phyloP scores from a whole-genome alignment of 1,140 invertebrate genomes.

The Oryzaephilus surinamensis region DNA sequence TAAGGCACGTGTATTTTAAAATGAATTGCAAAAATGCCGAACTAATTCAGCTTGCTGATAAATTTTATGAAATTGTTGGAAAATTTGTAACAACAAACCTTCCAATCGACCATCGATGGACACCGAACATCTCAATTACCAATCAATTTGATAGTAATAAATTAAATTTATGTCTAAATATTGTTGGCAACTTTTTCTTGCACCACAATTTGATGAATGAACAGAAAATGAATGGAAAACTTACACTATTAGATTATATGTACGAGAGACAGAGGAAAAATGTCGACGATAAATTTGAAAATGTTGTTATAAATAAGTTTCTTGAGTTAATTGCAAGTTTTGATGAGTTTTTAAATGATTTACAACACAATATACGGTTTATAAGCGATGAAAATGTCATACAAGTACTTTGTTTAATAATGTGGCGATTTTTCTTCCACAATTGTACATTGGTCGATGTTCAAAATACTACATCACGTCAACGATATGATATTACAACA shows the following conservation, averaged over 20 bases:
- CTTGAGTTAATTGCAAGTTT: conserved; percentile 18
- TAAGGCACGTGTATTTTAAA: neutral
- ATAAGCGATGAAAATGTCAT: conserved; percentile 15
- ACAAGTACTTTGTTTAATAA: conserved; percentile 15
- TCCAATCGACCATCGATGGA: conserved; percentile 11
- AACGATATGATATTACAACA: conserved; percentile 25
- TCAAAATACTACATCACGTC: conserved; percentile 4
- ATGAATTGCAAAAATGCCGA: neutral
- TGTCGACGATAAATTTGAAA: conserved; percentile 23
- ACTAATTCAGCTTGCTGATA: neutral
- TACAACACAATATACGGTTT: conserved; percentile 5
- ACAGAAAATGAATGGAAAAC: neutral
- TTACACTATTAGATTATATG: conserved; percentile 19
- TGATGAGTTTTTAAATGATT: conserved; percentile 16
- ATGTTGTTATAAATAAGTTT: conserved; percentile 22
- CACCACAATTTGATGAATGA: too few species aligned
- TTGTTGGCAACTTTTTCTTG: neutral
- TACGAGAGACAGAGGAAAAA: conserved; percentile 22
- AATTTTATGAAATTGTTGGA: neutral
- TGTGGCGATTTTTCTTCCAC: conserved; percentile 22
- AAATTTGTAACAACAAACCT: too few species aligned
- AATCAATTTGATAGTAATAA: conserved; percentile 4
- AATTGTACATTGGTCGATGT: conserved; percentile 8
- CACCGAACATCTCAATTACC: conserved; percentile 6
- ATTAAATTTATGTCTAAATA: conserved; percentile 1